These are phyloP conservation scores for Bembecia ichneumoniformis DNA, from an alignment of 2,888 invertebrate species.

Conservation along the genomic window DNA sequence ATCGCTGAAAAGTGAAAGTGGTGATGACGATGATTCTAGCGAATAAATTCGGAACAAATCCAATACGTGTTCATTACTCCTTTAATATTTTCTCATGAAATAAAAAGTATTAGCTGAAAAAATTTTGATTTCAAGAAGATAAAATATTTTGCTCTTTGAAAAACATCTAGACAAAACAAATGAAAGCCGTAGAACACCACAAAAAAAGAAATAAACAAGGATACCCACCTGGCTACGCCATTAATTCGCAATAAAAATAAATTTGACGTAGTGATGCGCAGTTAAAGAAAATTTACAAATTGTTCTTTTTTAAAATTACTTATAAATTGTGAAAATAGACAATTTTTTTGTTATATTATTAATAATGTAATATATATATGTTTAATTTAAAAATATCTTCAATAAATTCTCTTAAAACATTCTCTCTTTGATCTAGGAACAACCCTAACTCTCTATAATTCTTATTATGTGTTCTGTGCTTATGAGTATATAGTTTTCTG, in stretches of 20 bases:
- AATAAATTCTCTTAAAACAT: no score
- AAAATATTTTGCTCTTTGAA: slow-evolving; percentile 62
- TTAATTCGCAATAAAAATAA: slow-evolving; percentile 61
- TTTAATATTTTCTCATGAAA: slow-evolving; percentile 55
- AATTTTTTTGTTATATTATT: no score
- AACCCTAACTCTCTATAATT: no score
- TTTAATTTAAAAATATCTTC: no score
- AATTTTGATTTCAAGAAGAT: slow-evolving; percentile 65
- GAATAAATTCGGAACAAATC: slow-evolving; percentile 69
- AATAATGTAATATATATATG: no score
- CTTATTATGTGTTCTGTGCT: no score
- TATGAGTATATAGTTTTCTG: no score
- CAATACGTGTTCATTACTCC: slow-evolving; percentile 72
- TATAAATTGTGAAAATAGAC: no score
- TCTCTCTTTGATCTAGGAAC: no score
- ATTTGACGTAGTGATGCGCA: slow-evolving; percentile 2
- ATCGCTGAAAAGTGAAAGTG: slow-evolving; percentile 70
- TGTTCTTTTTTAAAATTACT: no score
- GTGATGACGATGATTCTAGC: slow-evolving; percentile 70
- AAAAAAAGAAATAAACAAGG: slow-evolving; percentile 69
- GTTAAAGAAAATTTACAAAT: no score
- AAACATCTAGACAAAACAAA: slow-evolving; percentile 68
- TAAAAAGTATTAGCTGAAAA: slow-evolving; percentile 59
- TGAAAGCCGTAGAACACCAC: slow-evolving; percentile 64
- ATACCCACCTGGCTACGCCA: slow-evolving; percentile 73